Evolutionary conservation across 1,140 invertebrate species (phyloP).

Genomic region (Caenorhabditis latens): DNA sequence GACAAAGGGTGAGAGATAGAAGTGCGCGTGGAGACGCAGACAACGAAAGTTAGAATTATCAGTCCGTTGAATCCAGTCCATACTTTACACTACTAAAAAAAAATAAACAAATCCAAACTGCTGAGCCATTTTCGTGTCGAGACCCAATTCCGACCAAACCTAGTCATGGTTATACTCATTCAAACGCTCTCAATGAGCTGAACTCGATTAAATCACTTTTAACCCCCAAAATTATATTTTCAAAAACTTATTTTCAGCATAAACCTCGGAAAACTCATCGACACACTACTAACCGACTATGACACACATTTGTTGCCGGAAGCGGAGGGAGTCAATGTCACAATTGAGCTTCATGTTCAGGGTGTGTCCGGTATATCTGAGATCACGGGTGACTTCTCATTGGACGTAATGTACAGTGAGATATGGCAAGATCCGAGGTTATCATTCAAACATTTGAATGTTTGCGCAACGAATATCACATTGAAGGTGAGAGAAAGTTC

Average conservation of each 20-base stretch:
- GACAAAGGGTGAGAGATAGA: too few species aligned
- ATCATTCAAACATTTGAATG: constrained; percentile 76
- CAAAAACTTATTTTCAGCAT: constrained; percentile 58
- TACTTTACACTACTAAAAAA: too few species aligned
- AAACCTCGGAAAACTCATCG: constrained; percentile 76
- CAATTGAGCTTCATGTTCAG: constrained; percentile 77
- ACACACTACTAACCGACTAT: constrained; percentile 74
- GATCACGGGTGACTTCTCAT: constrained; percentile 77
- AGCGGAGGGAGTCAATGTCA: constrained; percentile 77
- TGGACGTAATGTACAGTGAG: constrained; percentile 77
- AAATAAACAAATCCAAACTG: too few species aligned
- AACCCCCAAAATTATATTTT: too few species aligned
- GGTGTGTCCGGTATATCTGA: constrained; percentile 77
- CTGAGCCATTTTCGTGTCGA: too few species aligned
- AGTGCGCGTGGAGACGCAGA: too few species aligned
- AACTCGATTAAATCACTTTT: too few species aligned
- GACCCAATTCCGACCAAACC: too few species aligned
- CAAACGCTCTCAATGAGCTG: too few species aligned
- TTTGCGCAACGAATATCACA: constrained; percentile 78
- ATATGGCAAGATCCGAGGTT: constrained; percentile 77
- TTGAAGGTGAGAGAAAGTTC: constrained; percentile 64
- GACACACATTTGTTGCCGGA: constrained; percentile 76
- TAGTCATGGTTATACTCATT: too few species aligned
- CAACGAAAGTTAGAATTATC: too few species aligned
- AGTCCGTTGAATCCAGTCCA: too few species aligned